Base-by-base conservation (phyloP, 2,888 invertebrate species). In the Lottia gigantea region DNA sequence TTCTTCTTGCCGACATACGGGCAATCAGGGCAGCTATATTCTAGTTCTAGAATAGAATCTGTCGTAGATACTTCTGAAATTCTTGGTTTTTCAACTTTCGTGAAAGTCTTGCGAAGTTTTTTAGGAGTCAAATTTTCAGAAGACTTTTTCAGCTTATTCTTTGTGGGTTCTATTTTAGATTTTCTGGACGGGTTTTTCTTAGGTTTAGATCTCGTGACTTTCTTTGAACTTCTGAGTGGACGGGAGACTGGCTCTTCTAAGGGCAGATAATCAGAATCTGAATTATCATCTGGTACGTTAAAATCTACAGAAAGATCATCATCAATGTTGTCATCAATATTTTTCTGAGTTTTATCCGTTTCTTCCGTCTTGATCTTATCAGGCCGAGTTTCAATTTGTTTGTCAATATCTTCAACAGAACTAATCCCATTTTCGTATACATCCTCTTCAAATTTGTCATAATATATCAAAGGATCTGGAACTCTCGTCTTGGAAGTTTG, bases 1-100 rank as follows among this genome's bases (percentile, higher is more conserved):
- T 70, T 74, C 61, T 76, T 79, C 31, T 71, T 75, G 12, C 79
- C 76, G 7, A 71, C 55, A 73, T 81, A 84, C 0, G 74, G 49
- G 66, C 83, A 84, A 19, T 76, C 64, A 19, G 73, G 65, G 74
- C 82, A 82, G 2, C 49, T 26, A 61, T 68, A 74, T 62, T 26
- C 66, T 40, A 40, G 11, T 4, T 40, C 40, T 11, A 40, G 40
- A 40, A 8, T 11, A 40, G 8, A 40, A 8, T 40, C 40, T 40
- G 11, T 11, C 7, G 40, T 40, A 11, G 40, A 40, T 40, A 40
- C 40, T 4, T 40, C 7, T 40, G 40, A 3, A 40, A 61, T 19
- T 23, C 8, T 23, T 61, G 19, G 25, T 61, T 23, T 19, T 8
- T 6, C 68, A 66, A 66, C 69, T 66, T 2, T 66, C 40, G 61